phyloP scores from a whole-genome alignment of 2,888 invertebrate species.

The Eupeodes luniger region DNA sequence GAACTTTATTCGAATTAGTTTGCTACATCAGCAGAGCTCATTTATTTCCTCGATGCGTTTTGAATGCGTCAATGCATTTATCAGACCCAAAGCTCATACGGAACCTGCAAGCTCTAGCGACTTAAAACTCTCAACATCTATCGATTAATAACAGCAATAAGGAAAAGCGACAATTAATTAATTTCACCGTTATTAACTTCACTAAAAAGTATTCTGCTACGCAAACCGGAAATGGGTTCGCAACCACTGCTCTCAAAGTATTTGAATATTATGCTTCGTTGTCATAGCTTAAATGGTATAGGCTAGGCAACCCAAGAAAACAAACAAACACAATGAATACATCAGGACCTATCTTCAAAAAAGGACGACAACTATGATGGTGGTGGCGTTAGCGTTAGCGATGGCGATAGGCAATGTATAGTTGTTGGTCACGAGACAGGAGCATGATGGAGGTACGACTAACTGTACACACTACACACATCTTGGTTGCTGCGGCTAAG shows the following conservation, averaged over 20 bases:
- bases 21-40: no score
- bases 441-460: background rate
- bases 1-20: no score
- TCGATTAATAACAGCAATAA: no score
- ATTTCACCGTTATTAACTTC: no score
- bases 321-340: slow-evolving; percentile 40
- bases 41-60: no score
- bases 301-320: background rate
- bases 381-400: background rate
- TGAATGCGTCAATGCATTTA: no score
- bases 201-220: no score
- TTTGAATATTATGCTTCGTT: slow-evolving; percentile 13
- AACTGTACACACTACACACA: slow-evolving; percentile 34
- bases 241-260: background rate
- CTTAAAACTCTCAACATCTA: no score
- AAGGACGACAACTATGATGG: slow-evolving; percentile 30
- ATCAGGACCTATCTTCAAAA: slow-evolving; percentile 28
- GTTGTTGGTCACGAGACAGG: background rate
- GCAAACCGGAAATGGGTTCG: background rate
- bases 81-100: no score
- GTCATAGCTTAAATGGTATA: background rate
- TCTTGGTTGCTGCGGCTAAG: slow-evolving; percentile 52
- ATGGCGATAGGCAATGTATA: background rate
- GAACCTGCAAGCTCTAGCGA: no score
- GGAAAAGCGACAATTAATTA: no score